phyloP scores from a whole-genome alignment of 2,113 vertebrate genomes.

The Balaeniceps rex region DNA sequence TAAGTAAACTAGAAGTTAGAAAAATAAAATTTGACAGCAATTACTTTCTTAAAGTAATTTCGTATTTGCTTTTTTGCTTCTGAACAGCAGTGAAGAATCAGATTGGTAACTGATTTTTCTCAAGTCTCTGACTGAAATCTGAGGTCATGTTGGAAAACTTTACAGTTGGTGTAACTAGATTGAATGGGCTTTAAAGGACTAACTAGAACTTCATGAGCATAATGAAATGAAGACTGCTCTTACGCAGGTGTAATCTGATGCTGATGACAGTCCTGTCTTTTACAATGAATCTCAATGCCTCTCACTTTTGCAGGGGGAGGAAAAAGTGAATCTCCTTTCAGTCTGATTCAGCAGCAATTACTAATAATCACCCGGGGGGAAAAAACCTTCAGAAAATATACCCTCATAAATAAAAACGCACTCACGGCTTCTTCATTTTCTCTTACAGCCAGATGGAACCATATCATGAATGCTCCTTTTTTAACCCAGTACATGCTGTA shows the following conservation, averaged over 20 bases:
- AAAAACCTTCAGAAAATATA: background rate
- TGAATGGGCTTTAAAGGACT: background rate
- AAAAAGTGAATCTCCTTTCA: background rate
- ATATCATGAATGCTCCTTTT: background rate
- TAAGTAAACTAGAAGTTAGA: background rate
- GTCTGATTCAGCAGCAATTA: background rate
- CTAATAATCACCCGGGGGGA: background rate
- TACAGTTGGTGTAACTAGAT: background rate
- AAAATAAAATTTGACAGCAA: background rate
- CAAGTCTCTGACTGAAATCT: background rate
- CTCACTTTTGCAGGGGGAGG: background rate
- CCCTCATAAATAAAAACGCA: background rate
- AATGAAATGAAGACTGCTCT: background rate
- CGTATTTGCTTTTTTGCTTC: background rate
- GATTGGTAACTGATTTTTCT: background rate
- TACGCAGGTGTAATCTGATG: background rate
- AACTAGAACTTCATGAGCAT: background rate
- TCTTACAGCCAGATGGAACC: background rate
- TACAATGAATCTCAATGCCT: background rate
- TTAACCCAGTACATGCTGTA: background rate
- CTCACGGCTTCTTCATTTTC: background rate
- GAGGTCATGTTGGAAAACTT: background rate
- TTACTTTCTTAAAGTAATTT: background rate
- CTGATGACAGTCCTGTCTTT: background rate
- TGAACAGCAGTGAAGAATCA: background rate